Conservation (phyloP, 2,113 vertebrate species). For the Capreolus pygargus region DNA sequence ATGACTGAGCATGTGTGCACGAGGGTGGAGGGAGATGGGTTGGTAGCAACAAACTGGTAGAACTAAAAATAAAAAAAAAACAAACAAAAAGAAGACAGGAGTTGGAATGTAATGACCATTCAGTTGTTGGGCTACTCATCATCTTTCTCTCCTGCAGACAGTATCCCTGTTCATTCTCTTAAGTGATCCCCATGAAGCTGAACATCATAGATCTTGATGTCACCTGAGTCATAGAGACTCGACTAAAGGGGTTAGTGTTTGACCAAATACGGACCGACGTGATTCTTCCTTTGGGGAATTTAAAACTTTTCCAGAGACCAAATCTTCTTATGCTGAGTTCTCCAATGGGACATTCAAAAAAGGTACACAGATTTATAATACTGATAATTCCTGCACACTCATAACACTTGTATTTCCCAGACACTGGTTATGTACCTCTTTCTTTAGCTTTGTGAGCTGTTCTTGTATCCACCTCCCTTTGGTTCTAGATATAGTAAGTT, state of each 20-base stretch:
- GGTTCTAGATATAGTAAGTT: background rate
- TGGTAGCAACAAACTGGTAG: no score
- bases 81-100: background rate
- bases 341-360: background rate
- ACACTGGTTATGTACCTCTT: accelerated
- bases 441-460: background rate
- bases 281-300: background rate
- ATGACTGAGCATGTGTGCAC: no score
- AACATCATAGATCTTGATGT: background rate
- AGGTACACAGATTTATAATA: background rate
- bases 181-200: background rate
- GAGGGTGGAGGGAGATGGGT: no score
- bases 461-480: background rate
- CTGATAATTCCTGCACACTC: accelerated
- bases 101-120: background rate
- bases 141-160: background rate
- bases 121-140: background rate
- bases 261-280: background rate
- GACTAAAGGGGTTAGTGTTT: background rate
- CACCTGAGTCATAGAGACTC: background rate
- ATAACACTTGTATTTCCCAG: background rate
- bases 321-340: background rate
- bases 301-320: background rate
- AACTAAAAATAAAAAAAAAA: no score
- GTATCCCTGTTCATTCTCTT: background rate